Evolutionary conservation across 2,113 vertebrate species (phyloP), one percentile per base, ranked within the genome.

Genomic region (Spea multiplicata): DNA sequence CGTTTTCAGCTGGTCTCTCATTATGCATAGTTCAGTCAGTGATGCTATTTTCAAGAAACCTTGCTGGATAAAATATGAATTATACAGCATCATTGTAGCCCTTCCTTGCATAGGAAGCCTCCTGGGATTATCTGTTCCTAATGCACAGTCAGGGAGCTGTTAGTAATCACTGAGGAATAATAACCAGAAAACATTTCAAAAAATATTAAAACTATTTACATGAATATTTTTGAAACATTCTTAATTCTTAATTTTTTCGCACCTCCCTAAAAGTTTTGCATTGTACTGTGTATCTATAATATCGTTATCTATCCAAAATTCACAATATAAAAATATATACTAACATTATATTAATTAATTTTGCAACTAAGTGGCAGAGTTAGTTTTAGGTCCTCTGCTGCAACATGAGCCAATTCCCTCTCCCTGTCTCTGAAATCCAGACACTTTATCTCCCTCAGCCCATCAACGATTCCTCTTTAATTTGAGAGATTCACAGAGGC

Each of bases 381-480:
- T 62, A 80, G 64, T 80, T 80, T 80, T 61, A 68, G 64, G 71
- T 74, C 52, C 50, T 68, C 78, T 74, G 71, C 64, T 80, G 78
- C 45, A 65, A 80, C 78, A 74, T 74, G 53, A 80, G 78, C 53
- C 78, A 80, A 80, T 80, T 80, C 71, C 71, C 78, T 14, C 14
- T 73, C 68, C 71, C 72, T 47, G 53, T 68, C 71, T 80, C 52
- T 44, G 64, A 80, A 74, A 74, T 80, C 74, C 78, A 74, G 78
- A 68, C 17, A 6, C 71, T 66, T 48, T 17, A 52, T 73, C 78
- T 80, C 78, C 78, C 78, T 80, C 53, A 74, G 78, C 78, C 78
- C 78, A 80, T 80, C 78, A 80, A 68, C 50, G 64, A 80, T 80
- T 80, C 78, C 16, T 73, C 78, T 74, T 80, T 80, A 80, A 80